A percentile compares a stretch with the other conserved stretches of the same genome.
Evolutionary conservation across 2,797 vertebrate species (phyloP).

Genomic region (Onychomys leucogaster): DNA sequence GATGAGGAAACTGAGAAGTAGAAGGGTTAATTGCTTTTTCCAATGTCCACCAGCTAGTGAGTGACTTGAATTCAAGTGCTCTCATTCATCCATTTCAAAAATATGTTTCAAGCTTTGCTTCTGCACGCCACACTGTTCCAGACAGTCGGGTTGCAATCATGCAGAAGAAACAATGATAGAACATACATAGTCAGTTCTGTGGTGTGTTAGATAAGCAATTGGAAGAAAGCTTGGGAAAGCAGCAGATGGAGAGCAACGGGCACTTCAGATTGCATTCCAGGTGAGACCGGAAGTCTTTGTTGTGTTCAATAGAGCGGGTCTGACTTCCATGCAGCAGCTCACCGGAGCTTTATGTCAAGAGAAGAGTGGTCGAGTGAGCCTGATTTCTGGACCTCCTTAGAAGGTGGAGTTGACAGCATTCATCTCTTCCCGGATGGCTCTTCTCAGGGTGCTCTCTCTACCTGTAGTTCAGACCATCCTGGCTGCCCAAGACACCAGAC

Average conservation of each 20-base stretch:
- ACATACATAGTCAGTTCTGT: not conserved
- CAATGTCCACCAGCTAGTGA: not conserved
- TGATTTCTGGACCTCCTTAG: not conserved
- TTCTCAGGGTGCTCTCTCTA: not conserved
- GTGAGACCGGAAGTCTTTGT: not conserved
- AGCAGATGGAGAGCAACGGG: not conserved
- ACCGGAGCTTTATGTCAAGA: not conserved
- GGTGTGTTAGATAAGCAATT: not conserved
- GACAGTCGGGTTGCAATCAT: not conserved
- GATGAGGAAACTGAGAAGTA: slow-evolving; percentile 8
- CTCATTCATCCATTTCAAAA: not conserved
- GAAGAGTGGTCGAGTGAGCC: not conserved
- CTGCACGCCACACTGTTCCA: not conserved
- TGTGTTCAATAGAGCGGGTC: not conserved
- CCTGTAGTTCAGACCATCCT: not conserved
- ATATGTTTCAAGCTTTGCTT: not conserved
- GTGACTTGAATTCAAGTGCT: not conserved
- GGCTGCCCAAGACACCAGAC: not conserved
- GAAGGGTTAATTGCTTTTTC: not conserved
- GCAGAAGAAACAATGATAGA: not conserved
- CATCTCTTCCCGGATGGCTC: not conserved
- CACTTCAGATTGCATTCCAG: not conserved
- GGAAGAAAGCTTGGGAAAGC: not conserved
- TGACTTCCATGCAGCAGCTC: not conserved
- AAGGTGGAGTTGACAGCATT: not conserved